These are phyloP conservation scores for Ctenicera cuprea DNA, from an alignment of 2,888 invertebrate species.

Conservation along the genomic window DNA sequence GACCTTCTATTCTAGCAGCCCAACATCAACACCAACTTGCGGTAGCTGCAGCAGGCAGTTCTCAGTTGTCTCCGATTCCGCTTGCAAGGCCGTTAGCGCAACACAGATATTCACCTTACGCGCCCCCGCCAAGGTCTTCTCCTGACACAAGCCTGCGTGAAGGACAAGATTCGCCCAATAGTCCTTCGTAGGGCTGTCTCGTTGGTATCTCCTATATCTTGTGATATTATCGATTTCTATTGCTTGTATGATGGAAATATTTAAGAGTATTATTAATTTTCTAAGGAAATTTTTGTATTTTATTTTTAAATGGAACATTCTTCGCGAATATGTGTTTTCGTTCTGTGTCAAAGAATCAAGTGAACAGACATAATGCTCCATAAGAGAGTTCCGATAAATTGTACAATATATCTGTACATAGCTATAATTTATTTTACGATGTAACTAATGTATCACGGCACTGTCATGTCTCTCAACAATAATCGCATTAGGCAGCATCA, in stretches of 20 bases:
- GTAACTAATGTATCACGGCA: conserved; percentile 62
- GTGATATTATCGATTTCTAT: conserved; percentile 54
- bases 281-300: conserved; percentile 43
- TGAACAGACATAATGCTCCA: conserved; percentile 18
- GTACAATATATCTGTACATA: conserved; percentile 66
- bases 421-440: conserved; percentile 68
- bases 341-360: conserved; percentile 9
- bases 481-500: conserved; percentile 64
- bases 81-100: conserved; percentile 76
- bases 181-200: conserved; percentile 65
- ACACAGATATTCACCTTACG: conserved; percentile 77
- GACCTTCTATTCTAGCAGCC: conserved; percentile 77
- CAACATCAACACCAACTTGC: conserved; percentile 80
- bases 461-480: conserved; percentile 66
- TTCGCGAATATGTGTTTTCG: not conserved
- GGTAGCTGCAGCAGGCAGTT: conserved; percentile 72
- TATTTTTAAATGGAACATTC: conserved; percentile 46
- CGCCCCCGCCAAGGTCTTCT: conserved; percentile 74
- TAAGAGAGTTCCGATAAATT: conserved; percentile 59
- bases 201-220: conserved; percentile 50
- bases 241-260: conserved; percentile 46
- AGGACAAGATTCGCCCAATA: conserved; percentile 69
- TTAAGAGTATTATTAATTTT: conserved; percentile 50
- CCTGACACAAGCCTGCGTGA: conserved; percentile 78
- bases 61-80: conserved; percentile 74